Evolutionary conservation across 2,888 invertebrate species (phyloP).

Genomic region (Leptinotarsa rubiginosa): DNA sequence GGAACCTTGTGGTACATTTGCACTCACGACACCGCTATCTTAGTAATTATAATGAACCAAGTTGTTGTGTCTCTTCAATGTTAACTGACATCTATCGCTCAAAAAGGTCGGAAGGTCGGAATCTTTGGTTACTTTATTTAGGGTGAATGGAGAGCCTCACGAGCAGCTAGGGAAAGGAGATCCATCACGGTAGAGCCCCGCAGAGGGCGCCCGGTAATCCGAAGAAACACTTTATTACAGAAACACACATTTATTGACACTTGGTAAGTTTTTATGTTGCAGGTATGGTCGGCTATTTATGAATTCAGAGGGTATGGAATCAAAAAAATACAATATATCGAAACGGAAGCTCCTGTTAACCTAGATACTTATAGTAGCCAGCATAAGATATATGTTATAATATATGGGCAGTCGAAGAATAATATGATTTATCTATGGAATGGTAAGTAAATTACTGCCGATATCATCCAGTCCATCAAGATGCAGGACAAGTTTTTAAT

Average conservation of each 20-base stretch:
- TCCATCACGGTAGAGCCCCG: too few relatives aligned
- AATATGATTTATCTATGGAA: slow-evolving; percentile 53
- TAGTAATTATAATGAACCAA: too few relatives aligned
- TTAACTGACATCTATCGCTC: too few relatives aligned
- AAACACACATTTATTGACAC: background rate
- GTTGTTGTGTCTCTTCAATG: too few relatives aligned
- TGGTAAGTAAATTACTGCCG: slow-evolving; percentile 45
- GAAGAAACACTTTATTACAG: slow-evolving; percentile 12
- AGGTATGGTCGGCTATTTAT: slow-evolving; percentile 51
- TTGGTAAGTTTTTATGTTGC: slow-evolving; percentile 20
- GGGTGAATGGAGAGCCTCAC: too few relatives aligned
- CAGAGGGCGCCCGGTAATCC: background rate
- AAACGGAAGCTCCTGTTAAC: slow-evolving; percentile 39
- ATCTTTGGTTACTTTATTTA: too few relatives aligned
- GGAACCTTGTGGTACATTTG: too few relatives aligned
- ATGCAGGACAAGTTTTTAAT: too few relatives aligned
- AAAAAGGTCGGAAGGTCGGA: too few relatives aligned
- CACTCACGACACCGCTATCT: too few relatives aligned
- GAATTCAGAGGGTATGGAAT: slow-evolving; percentile 51
- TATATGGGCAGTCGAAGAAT: slow-evolving; percentile 45
- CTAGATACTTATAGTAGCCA: slow-evolving; percentile 46
- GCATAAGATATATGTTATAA: slow-evolving; percentile 48
- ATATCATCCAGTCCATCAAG: too few relatives aligned
- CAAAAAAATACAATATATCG: slow-evolving; percentile 53
- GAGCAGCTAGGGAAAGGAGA: too few relatives aligned